A percentile compares a stretch with the other conserved stretches of the same genome.
Conservation (phyloP, 1,140 invertebrate genomes). For the Bombyx mandarina region DNA sequence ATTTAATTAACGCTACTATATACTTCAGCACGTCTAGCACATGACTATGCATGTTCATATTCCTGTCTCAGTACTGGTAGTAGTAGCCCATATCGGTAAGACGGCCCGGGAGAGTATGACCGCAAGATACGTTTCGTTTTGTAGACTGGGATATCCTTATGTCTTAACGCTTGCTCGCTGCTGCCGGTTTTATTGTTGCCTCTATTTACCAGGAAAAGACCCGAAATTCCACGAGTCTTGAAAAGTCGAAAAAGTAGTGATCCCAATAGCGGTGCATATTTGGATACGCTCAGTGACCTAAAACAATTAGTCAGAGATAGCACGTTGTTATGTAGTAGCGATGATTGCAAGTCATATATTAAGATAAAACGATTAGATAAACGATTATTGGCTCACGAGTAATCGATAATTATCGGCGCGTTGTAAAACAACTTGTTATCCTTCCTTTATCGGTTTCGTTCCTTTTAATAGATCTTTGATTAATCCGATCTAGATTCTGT, state of each 20-base stretch:
- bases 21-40: too few relatives aligned
- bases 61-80: too few relatives aligned
- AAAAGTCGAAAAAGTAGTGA: too few relatives aligned
- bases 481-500: slow-evolving; percentile 2
- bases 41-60: too few relatives aligned
- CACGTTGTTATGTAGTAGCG: slow-evolving; percentile 2
- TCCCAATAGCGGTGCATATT: neutral
- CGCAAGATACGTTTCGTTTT: neutral
- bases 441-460: slow-evolving; percentile 5
- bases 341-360: slow-evolving; percentile 11
- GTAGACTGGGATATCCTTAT: neutral
- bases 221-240: too few relatives aligned
- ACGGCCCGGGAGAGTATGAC: too few relatives aligned
- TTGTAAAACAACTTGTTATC: slow-evolving; percentile 18
- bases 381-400: slow-evolving; percentile 15
- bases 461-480: slow-evolving; percentile 5
- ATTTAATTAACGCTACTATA: neutral
- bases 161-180: too few relatives aligned
- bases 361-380: slow-evolving; percentile 14
- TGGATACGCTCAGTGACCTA: neutral
- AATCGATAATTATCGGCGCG: slow-evolving; percentile 17
- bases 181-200: too few relatives aligned
- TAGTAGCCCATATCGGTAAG: too few relatives aligned
- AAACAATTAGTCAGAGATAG: slow-evolving; percentile 6
- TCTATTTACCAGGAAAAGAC: too few relatives aligned